Conservation (phyloP, 2,113 vertebrate genomes). For the Apodemus sylvaticus region DNA sequence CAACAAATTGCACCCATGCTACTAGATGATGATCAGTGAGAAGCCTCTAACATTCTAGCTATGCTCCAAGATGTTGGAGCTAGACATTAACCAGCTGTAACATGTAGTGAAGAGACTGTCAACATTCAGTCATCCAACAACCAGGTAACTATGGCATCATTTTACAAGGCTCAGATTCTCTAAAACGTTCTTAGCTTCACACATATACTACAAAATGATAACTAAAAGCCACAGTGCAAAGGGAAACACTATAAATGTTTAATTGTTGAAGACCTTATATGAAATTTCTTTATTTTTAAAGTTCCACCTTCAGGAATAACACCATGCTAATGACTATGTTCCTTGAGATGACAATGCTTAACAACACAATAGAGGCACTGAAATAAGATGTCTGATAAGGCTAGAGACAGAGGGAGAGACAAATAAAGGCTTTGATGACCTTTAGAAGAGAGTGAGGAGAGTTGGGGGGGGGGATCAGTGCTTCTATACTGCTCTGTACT, state of each 20-base stretch:
- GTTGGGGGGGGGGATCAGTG: background rate
- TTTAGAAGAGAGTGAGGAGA: background rate
- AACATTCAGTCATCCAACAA: constrained; percentile 66
- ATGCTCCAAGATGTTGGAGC: constrained; percentile 69
- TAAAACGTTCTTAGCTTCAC: constrained; percentile 68
- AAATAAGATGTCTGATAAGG: background rate
- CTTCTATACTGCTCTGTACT: background rate
- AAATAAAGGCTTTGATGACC: background rate
- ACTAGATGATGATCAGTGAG: constrained; percentile 48
- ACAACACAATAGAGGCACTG: background rate
- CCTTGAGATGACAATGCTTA: constrained; percentile 62
- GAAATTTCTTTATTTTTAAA: constrained; percentile 65
- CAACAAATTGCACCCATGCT: background rate
- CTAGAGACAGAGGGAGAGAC: background rate
- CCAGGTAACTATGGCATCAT: constrained; percentile 70
- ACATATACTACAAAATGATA: constrained; percentile 66
- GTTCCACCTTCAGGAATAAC: constrained; percentile 47
- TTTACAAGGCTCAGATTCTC: constrained; percentile 70
- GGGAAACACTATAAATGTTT: constrained; percentile 74
- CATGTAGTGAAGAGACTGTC: constrained; percentile 80
- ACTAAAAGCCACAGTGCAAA: constrained; percentile 68
- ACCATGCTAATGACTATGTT: constrained; percentile 59
- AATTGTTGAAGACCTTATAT: constrained; percentile 75
- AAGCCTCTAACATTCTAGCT: constrained; percentile 63
- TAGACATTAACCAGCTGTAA: constrained; percentile 74